Conservation (phyloP, 2,888 invertebrate genomes). For the Hartigia nigra region DNA sequence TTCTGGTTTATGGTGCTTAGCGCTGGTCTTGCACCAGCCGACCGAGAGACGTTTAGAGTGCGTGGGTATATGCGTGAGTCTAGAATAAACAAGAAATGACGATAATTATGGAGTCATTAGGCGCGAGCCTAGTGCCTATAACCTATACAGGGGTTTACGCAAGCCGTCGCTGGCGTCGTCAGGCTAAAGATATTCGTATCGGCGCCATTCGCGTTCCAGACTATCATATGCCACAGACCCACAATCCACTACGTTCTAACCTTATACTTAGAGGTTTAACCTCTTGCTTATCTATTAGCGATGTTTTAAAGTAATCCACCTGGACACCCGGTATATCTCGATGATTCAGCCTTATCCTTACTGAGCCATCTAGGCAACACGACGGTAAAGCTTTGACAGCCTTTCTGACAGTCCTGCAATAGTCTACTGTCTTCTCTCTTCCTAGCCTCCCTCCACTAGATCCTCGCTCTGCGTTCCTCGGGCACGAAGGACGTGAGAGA, state of each 20-base stretch:
- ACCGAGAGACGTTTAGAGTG: not conserved
- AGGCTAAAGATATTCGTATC: not conserved
- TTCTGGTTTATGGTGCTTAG: not conserved
- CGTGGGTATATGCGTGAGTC: slow-evolving; percentile 2
- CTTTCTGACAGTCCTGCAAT: not conserved
- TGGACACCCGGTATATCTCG: not conserved
- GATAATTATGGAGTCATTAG: slow-evolving; percentile 38
- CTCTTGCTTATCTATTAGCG: not conserved
- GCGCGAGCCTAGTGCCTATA: slow-evolving; percentile 11
- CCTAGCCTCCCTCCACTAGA: not conserved
- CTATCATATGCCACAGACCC: not conserved
- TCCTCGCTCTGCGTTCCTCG: not conserved
- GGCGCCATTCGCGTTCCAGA: not conserved
- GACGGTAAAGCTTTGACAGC: not conserved
- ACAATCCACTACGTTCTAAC: not conserved
- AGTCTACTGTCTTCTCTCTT: not conserved
- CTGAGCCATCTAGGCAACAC: not conserved
- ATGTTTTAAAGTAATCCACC: not conserved
- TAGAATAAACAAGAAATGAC: slow-evolving; percentile 27
- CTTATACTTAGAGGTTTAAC: not conserved
- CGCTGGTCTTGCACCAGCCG: not conserved
- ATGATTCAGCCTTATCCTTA: not conserved
- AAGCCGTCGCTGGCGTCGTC: not conserved
- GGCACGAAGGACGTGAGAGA: not conserved
- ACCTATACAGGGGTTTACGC: not conserved